These are phyloP conservation scores for Nibea albiflora DNA, from an alignment of 2,113 vertebrate genomes.

Conservation along the genomic window DNA sequence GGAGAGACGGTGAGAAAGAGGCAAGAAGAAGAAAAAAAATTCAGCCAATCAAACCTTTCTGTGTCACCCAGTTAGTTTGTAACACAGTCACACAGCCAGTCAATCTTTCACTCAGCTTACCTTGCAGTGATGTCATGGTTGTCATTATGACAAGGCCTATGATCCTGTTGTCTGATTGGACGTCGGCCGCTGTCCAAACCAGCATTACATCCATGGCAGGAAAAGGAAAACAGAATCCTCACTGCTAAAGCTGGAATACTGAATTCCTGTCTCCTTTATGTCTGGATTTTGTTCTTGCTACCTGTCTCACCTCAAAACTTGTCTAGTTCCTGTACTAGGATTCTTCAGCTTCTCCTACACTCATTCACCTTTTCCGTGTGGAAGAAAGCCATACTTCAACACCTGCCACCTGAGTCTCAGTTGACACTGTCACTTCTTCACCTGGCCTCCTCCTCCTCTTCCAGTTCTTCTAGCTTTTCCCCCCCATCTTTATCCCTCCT, in stretches of 20 bases:
- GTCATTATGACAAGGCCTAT: slow-evolving; percentile 72
- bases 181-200: slow-evolving; percentile 43
- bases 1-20: background rate
- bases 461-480: background rate
- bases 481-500: background rate
- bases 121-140: slow-evolving; percentile 75
- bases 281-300: background rate
- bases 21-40: background rate
- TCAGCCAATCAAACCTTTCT: background rate
- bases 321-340: background rate
- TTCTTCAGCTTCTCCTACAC: background rate
- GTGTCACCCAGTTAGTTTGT: background rate
- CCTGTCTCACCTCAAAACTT: background rate
- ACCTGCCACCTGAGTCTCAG: background rate
- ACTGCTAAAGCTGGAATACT: background rate
- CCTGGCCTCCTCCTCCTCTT: slow-evolving; percentile 31
- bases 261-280: slow-evolving; percentile 3
- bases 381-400: background rate
- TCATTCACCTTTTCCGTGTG: background rate
- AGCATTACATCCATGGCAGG: slow-evolving; percentile 63
- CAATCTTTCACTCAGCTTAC: slow-evolving; percentile 73
- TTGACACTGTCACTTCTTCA: background rate
- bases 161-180: slow-evolving; percentile 76
- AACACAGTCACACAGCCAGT: slow-evolving; percentile 67
- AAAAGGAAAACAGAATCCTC: slow-evolving; percentile 25